Evolutionary conservation across 37 sponge, comb jelly and placozoan genomes (phyloP).

Genomic region (Chondrilla cf. caribensis): DNA sequence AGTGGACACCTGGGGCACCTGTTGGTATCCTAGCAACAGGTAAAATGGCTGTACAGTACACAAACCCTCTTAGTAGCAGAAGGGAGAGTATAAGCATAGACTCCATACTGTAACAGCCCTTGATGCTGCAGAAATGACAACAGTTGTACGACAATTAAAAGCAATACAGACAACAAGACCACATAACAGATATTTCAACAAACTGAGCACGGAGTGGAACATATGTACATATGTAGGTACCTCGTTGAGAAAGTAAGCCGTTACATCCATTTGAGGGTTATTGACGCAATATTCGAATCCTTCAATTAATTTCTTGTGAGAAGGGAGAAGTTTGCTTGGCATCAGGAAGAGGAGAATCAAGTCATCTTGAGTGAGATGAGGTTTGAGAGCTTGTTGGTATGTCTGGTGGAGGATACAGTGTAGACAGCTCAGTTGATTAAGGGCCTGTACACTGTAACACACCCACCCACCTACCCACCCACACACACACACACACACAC

Average conservation of each 20-base stretch:
- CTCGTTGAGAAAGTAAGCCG: constrained; percentile 42
- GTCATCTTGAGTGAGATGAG: constrained; percentile 44
- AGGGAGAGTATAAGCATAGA: constrained; percentile 57
- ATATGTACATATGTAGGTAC: too few relatives aligned
- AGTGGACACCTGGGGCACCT: too few relatives aligned
- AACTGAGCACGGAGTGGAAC: too few relatives aligned
- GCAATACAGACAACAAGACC: not conserved
- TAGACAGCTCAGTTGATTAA: not conserved
- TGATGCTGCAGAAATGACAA: constrained; percentile 19
- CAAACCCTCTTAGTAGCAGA: constrained; percentile 52
- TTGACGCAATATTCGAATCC: constrained; percentile 45
- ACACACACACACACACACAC: not conserved
- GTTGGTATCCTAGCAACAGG: too few relatives aligned
- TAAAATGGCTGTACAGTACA: too few relatives aligned
- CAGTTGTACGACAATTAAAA: not conserved
- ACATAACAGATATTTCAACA: not conserved
- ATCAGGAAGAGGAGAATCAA: constrained; percentile 29
- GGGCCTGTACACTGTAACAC: not conserved
- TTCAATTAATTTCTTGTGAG: constrained; percentile 12
- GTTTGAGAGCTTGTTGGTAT: constrained; percentile 34
- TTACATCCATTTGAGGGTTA: constrained; percentile 14
- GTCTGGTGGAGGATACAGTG: not conserved
- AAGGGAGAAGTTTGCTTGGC: not conserved
- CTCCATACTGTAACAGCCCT: constrained; percentile 54
- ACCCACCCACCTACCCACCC: not conserved